phyloP scores from a whole-genome alignment of 2,888 invertebrate genomes.

The Erynnis tages region DNA sequence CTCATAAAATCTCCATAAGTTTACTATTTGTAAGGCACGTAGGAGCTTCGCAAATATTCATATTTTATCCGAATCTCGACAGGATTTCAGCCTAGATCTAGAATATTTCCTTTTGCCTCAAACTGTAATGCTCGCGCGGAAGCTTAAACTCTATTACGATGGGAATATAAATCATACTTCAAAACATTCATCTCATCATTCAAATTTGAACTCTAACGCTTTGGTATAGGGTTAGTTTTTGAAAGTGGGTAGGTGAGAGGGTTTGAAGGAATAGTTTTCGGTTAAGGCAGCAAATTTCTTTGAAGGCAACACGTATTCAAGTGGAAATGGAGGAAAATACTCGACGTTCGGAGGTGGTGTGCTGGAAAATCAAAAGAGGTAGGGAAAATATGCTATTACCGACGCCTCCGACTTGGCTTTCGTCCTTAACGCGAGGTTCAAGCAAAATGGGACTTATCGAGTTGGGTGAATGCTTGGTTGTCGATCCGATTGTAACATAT shows the following conservation, averaged over 20 bases:
- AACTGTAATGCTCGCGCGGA: constrained; percentile 24
- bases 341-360: constrained; percentile 38
- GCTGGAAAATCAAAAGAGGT: constrained; percentile 44
- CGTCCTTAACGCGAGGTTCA: not conserved
- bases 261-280: constrained; percentile 23
- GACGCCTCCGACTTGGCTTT: constrained; percentile 12
- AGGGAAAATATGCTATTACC: constrained; percentile 23
- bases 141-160: constrained; percentile 24
- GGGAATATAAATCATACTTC: constrained; percentile 25
- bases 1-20: constrained; percentile 4
- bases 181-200: not conserved
- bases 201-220: not conserved
- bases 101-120: constrained; percentile 24
- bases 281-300: constrained; percentile 22
- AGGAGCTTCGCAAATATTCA: constrained; percentile 16
- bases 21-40: constrained; percentile 14
- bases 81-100: constrained; percentile 23
- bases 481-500: too few species aligned
- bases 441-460: not conserved
- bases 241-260: not conserved
- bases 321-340: constrained; percentile 30
- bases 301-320: constrained; percentile 25
- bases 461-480: too few species aligned
- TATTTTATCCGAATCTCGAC: constrained; percentile 23
- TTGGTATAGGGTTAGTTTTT: not conserved